phyloP scores from a whole-genome alignment of 1,140 invertebrate species.

The Brachionus asplanchnoidis region DNA sequence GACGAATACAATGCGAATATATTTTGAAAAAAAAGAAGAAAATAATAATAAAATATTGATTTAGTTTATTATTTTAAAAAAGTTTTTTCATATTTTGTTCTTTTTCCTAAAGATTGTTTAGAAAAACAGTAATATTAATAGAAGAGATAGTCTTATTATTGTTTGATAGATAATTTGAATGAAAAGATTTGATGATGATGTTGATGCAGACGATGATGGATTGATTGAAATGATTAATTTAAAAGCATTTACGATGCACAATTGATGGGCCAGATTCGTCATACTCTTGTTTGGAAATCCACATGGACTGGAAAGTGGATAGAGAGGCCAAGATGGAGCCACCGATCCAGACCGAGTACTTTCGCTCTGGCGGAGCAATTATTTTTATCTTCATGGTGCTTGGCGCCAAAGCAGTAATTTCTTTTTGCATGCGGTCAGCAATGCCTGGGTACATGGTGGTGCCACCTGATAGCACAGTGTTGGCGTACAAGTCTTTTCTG shows the following conservation, averaged over 20 bases:
- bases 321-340: conserved; percentile 57
- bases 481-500: conserved; percentile 58
- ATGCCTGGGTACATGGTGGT: conserved; percentile 62
- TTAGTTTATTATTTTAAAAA: not conserved
- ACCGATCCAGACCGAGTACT: conserved; percentile 57
- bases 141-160: too few relatives aligned
- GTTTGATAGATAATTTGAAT: too few relatives aligned
- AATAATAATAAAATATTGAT: not conserved
- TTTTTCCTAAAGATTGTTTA: not conserved
- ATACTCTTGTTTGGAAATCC: conserved; percentile 91
- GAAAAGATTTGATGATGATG: not conserved
- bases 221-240: conserved; percentile 54
- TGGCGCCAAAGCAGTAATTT: conserved; percentile 61
- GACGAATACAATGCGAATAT: not conserved
- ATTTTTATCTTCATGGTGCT: conserved; percentile 58
- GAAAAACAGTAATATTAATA: too few relatives aligned
- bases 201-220: not conserved
- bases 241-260: conserved; percentile 90
- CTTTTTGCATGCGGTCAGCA: conserved; percentile 59
- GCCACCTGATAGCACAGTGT: conserved; percentile 60
- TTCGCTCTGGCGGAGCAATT: conserved; percentile 58
- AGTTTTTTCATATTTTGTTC: not conserved
- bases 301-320: conserved; percentile 64
- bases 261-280: conserved; percentile 87
- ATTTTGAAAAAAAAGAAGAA: not conserved